Percentiles rank a stretch among this genome's conserved stretches.
phyloP scores from a whole-genome alignment of 2,113 vertebrate species.

The Chamaetylas fuelleborni region DNA sequence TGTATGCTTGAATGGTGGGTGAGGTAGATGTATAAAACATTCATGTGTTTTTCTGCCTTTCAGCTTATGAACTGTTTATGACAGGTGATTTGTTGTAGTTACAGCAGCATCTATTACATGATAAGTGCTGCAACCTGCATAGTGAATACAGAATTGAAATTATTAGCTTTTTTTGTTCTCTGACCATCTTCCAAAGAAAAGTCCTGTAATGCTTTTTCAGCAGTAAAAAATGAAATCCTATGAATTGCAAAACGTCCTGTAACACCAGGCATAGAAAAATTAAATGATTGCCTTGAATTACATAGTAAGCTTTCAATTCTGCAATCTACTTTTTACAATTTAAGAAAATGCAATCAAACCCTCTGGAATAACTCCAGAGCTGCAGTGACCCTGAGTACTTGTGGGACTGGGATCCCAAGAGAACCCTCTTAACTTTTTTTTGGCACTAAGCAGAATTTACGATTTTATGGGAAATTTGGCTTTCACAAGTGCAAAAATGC shows the following conservation, averaged over 20 bases:
- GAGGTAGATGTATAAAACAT: not conserved
- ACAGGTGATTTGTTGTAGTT: not conserved
- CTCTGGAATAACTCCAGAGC: not conserved
- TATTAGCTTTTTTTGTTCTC: not conserved
- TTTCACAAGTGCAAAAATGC: not conserved
- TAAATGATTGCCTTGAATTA: not conserved
- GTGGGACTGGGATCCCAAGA: not conserved
- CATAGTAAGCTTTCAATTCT: not conserved
- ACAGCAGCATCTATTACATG: not conserved
- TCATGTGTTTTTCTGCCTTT: not conserved
- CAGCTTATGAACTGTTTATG: not conserved
- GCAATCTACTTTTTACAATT: not conserved
- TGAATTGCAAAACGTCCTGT: not conserved
- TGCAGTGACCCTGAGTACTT: not conserved
- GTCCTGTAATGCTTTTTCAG: not conserved
- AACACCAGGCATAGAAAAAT: not conserved
- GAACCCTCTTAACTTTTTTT: not conserved
- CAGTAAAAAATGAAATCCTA: not conserved
- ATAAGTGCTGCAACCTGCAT: not conserved
- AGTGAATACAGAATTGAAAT: not conserved
- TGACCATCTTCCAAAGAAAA: not conserved
- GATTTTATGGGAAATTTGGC: not conserved
- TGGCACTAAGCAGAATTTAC: not conserved
- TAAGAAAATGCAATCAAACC: not conserved
- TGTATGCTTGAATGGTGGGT: fast-evolving